Percentiles rank a stretch among this genome's conserved stretches.
Evolutionary conservation across 1,140 invertebrate genomes (phyloP).

Genomic region (Akabosia matsudoensis): DNA sequence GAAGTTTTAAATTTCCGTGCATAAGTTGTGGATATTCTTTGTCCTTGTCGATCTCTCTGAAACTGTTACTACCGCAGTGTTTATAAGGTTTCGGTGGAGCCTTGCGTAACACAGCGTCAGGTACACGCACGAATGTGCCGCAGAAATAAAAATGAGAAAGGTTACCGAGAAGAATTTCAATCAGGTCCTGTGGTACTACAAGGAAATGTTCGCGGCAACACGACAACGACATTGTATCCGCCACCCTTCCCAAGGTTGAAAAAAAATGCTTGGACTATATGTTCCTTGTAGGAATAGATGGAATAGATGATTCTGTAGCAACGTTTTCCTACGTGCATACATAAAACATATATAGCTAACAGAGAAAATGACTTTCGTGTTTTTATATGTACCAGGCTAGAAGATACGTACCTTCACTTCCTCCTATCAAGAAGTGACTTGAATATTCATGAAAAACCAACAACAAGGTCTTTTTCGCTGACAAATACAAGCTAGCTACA

Average conservation of each 20-base stretch:
- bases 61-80: neutral
- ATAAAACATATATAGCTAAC: no score
- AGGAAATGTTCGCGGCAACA: neutral
- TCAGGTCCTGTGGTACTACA: neutral
- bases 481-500: no score
- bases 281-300: neutral
- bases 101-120: neutral
- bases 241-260: no score
- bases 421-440: neutral
- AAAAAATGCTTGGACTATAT: neutral
- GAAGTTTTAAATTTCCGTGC: neutral
- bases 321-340: neutral
- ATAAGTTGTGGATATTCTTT: neutral
- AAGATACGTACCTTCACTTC: neutral
- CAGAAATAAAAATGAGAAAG: slow-evolving; percentile 10
- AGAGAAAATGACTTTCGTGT: no score
- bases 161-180: neutral
- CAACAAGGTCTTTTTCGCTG: neutral
- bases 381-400: neutral
- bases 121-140: neutral
- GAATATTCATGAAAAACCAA: neutral
- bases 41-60: neutral
- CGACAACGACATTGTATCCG: neutral
- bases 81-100: neutral
- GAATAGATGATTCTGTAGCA: neutral